Evolutionary conservation across 2,888 invertebrate species (phyloP).

Genomic region (Ochropleura plecta): DNA sequence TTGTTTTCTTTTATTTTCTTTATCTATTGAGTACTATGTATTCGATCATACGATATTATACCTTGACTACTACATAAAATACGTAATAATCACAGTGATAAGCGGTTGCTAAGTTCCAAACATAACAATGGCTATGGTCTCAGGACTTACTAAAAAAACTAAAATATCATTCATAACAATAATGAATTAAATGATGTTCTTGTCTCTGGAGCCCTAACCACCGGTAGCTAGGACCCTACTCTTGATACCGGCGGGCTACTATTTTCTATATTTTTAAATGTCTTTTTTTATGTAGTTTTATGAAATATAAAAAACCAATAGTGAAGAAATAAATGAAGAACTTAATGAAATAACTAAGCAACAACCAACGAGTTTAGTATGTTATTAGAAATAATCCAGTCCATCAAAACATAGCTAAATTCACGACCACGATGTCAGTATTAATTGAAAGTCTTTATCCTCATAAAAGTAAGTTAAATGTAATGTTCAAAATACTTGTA

Average conservation of each 20-base stretch:
- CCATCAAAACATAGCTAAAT: not conserved
- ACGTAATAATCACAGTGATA: slow-evolving; percentile 5
- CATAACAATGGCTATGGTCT: not conserved
- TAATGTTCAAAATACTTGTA: not conserved
- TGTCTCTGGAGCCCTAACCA: no score
- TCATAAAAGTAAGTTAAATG: not conserved
- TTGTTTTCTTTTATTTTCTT: slow-evolving; percentile 48
- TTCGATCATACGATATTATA: slow-evolving; percentile 31
- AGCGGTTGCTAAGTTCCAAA: not conserved
- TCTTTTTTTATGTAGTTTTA: no score
- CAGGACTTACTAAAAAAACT: not conserved
- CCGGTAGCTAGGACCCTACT: no score
- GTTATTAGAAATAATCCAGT: slow-evolving; percentile 5
- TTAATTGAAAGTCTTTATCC: not conserved
- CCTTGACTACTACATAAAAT: slow-evolving; percentile 3
- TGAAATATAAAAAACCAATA: no score
- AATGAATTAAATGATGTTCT: not conserved
- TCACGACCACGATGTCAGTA: slow-evolving; percentile 9
- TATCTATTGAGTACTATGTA: slow-evolving; percentile 39
- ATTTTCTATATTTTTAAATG: no score
- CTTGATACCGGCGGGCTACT: no score
- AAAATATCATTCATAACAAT: not conserved
- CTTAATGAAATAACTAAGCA: slow-evolving; percentile 18
- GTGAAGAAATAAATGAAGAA: not conserved
- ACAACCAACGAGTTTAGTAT: slow-evolving; percentile 8